Percentiles rank a stretch among this genome's conserved stretches.
Conservation (phyloP, 2,888 invertebrate genomes). For the Drosophila histrio region DNA sequence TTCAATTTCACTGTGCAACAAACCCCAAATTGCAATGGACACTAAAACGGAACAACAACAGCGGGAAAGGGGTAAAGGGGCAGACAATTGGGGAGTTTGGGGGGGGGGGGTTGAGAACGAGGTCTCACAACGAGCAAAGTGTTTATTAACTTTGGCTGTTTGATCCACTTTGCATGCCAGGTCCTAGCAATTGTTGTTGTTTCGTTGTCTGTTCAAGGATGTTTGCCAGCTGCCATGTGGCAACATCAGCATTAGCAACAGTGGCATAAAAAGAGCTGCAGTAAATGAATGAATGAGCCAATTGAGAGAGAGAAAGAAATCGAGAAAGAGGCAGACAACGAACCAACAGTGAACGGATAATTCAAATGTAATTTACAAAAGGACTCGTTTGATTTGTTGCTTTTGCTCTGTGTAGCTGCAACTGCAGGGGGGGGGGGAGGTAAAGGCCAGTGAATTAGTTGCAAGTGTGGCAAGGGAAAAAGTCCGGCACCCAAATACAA, state of each 20-base stretch:
- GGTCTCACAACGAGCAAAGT: slow-evolving; percentile 53
- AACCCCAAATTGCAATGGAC: slow-evolving; percentile 73
- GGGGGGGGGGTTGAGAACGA: not conserved
- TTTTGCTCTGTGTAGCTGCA: slow-evolving; percentile 20
- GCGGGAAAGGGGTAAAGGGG: not conserved
- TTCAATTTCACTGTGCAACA: slow-evolving; percentile 77
- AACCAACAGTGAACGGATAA: slow-evolving; percentile 56
- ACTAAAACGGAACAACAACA: slow-evolving; percentile 41
- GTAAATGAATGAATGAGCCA: slow-evolving; percentile 57
- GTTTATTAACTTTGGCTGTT: slow-evolving; percentile 77
- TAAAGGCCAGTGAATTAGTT: slow-evolving; percentile 58
- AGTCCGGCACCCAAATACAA: slow-evolving; percentile 14
- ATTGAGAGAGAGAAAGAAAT: not conserved
- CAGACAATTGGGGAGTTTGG: not conserved
- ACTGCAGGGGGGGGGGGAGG: not conserved
- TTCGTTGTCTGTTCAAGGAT: slow-evolving; percentile 52
- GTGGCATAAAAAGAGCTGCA: slow-evolving; percentile 32
- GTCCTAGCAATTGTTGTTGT: slow-evolving; percentile 40
- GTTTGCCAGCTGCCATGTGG: slow-evolving; percentile 67
- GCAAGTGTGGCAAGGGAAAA: slow-evolving; percentile 37
- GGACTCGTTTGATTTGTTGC: slow-evolving; percentile 79
- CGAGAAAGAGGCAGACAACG: not conserved
- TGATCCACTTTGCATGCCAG: slow-evolving; percentile 71
- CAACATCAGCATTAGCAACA: slow-evolving; percentile 37
- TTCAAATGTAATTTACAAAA: slow-evolving; percentile 80